A percentile compares a stretch with the other conserved stretches of the same genome.
phyloP scores from a whole-genome alignment of 2,113 vertebrate species.

The Tretioscincus oriximinensis region DNA sequence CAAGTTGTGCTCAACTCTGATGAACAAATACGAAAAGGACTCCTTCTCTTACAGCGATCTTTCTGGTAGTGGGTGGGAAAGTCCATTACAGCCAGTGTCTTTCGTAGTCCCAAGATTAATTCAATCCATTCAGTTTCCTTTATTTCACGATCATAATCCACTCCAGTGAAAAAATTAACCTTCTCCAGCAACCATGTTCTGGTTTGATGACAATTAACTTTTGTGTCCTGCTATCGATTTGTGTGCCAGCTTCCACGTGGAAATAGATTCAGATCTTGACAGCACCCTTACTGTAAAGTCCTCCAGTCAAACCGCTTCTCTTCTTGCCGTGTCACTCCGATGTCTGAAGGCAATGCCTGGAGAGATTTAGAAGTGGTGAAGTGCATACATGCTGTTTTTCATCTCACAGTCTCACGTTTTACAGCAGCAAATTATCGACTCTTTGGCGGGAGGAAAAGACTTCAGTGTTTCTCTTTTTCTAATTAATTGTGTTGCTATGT shows the following conservation, averaged over 20 bases:
- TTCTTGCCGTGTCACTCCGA: conserved; percentile 41
- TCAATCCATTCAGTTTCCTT: conserved; percentile 53
- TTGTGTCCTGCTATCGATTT: conserved; percentile 71
- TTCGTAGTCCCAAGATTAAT: conserved; percentile 48
- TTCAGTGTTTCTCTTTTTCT: conserved; percentile 1
- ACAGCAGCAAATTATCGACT: conserved; percentile 23
- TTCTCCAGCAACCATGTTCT: conserved; percentile 54
- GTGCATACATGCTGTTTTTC: conserved; percentile 8
- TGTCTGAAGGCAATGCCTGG: conserved; percentile 28
- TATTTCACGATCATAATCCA: conserved; percentile 50
- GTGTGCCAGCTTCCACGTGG: conserved; percentile 58
- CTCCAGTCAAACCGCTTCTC: conserved; percentile 53
- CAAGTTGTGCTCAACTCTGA: too few species aligned
- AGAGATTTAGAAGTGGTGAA: conserved; percentile 1
- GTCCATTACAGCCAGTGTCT: background rate
- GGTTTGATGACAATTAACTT: conserved; percentile 68
- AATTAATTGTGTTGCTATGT: background rate
- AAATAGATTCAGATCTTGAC: conserved; percentile 70
- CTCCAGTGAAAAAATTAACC: conserved; percentile 67
- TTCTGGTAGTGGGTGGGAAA: too few species aligned
- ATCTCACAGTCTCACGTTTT: conserved; percentile 32
- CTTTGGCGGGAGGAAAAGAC: conserved; percentile 16
- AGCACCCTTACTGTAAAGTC: conserved; percentile 66
- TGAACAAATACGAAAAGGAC: too few species aligned
- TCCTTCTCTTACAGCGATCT: too few species aligned